phyloP scores from a whole-genome alignment of 1,140 invertebrate species.

The Eurosta solidaginis region DNA sequence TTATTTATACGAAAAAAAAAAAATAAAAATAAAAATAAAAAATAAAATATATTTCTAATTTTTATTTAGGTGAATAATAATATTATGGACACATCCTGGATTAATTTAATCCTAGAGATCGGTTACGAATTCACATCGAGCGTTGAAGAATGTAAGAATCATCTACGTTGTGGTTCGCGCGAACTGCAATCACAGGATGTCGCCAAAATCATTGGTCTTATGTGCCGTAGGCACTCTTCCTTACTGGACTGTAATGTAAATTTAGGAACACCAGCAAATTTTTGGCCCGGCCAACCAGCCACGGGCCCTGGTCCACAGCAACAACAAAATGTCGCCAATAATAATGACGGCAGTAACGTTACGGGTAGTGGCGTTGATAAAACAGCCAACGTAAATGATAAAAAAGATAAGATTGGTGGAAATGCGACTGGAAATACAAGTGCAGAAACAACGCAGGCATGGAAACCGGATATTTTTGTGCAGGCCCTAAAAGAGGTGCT shows the following conservation, averaged over 20 bases:
- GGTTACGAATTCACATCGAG: slow-evolving; percentile 86
- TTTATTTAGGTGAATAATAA: slow-evolving; percentile 32
- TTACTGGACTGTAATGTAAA: slow-evolving; percentile 70
- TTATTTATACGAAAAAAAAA: background rate
- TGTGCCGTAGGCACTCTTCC: slow-evolving; percentile 80
- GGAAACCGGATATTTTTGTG: slow-evolving; percentile 93
- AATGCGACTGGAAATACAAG: slow-evolving; percentile 34
- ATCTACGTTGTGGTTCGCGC: slow-evolving; percentile 72
- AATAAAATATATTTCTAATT: too few relatives aligned
- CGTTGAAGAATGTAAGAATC: slow-evolving; percentile 86
- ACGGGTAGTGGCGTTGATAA: slow-evolving; percentile 28
- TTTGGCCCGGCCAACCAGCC: slow-evolving; percentile 60
- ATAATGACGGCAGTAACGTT: slow-evolving; percentile 38
- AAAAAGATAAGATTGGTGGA: slow-evolving; percentile 60
- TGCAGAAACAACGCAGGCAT: slow-evolving; percentile 66
- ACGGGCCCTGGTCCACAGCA: slow-evolving; percentile 4
- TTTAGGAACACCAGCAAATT: slow-evolving; percentile 68
- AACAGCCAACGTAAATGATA: slow-evolving; percentile 57
- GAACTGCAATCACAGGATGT: slow-evolving; percentile 79
- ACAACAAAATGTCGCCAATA: slow-evolving; percentile 39
- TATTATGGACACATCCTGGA: slow-evolving; percentile 75
- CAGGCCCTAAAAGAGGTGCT: slow-evolving; percentile 87
- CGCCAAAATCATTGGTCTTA: slow-evolving; percentile 82
- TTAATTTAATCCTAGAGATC: slow-evolving; percentile 86
- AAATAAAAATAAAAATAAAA: too few relatives aligned